A percentile compares a stretch with the other conserved stretches of the same genome.
Evolutionary conservation across 2,797 vertebrate genomes (phyloP).

Genomic region (Falco biarmicus): DNA sequence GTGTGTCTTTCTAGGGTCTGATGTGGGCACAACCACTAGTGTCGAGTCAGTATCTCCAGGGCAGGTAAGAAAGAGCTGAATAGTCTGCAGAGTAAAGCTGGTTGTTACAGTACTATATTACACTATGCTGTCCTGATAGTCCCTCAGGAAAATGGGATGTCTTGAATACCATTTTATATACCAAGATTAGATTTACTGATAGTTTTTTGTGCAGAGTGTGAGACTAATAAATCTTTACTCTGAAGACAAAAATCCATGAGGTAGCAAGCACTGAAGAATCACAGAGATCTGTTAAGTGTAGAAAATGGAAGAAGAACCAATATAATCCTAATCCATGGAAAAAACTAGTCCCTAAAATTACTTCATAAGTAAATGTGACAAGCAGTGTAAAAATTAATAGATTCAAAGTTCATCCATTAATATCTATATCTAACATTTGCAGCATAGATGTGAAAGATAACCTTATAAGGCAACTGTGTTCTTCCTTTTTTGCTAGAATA

Average conservation of each 20-base stretch:
- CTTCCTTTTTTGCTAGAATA: slow-evolving; percentile 24
- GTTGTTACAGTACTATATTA: not conserved
- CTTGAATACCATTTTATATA: not conserved
- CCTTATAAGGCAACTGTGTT: not conserved
- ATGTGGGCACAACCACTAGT: not conserved
- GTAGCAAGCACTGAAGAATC: not conserved
- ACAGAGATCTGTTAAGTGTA: not conserved
- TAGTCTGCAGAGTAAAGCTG: not conserved
- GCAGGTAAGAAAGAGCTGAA: slow-evolving; percentile 62
- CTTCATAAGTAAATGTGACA: not conserved
- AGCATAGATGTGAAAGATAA: not conserved
- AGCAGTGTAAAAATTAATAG: not conserved
- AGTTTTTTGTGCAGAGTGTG: not conserved
- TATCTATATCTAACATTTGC: not conserved
- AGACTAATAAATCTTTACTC: not conserved
- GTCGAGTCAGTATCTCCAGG: not conserved
- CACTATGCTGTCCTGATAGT: not conserved
- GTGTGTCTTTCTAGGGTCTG: slow-evolving; percentile 49
- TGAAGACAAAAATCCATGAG: not conserved
- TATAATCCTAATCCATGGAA: not conserved
- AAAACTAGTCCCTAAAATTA: not conserved
- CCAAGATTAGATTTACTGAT: not conserved
- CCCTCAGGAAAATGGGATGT: not conserved
- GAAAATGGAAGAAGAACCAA: not conserved
- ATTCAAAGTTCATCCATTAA: not conserved